Base-by-base conservation (phyloP, 2,113 vertebrate species). In the Peromyscus californicus region DNA sequence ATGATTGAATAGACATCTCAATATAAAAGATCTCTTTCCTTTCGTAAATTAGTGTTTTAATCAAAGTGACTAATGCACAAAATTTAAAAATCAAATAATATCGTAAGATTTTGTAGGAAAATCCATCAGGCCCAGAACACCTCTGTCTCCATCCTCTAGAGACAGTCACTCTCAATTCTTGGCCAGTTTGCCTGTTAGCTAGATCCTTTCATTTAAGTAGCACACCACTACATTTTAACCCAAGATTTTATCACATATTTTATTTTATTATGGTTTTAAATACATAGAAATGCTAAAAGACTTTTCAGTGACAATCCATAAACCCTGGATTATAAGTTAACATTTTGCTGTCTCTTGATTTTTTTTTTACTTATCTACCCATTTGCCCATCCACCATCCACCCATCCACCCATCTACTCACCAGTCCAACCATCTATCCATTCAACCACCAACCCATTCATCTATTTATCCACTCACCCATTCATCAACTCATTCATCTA, bases 71-170 rank as follows among this genome's bases (percentile, higher is more conserved):
- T 59, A 33, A 91, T 79, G 67, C 7, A 48, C 21, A 72, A 74
- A 92, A 80, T 88, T 92, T 85, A 84, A 92, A 94, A 75, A 75
- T 90, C 39, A 80, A 92, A 90, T 89, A 76, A 42, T n/a, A 3
- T 22, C 31, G 2, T 61, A 88, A 93, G 72, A 9, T 89, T 65
- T 91, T 93, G 21, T 54, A 67, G 4, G 51, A 89, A 85, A 67
- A 96, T 69, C 57, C 57, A 80, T 29, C 42, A 7, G 54, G 12
- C 31, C 12, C 45, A 15, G 2, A 24, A 51, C 31, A 45, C 24
- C 31, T 24, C 21, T 76, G 61, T 67, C 76, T 31, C 45, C 19
- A 33, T 31, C 42, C 45, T 79, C 69, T 3, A 17, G 36, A 57
- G 36, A 63, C 33, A 83, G 70, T 36, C 36, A 74, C 54, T 65